These are phyloP conservation scores for Drosophila triauraria DNA, from an alignment of 1,140 invertebrate genomes.

Conservation along the genomic window DNA sequence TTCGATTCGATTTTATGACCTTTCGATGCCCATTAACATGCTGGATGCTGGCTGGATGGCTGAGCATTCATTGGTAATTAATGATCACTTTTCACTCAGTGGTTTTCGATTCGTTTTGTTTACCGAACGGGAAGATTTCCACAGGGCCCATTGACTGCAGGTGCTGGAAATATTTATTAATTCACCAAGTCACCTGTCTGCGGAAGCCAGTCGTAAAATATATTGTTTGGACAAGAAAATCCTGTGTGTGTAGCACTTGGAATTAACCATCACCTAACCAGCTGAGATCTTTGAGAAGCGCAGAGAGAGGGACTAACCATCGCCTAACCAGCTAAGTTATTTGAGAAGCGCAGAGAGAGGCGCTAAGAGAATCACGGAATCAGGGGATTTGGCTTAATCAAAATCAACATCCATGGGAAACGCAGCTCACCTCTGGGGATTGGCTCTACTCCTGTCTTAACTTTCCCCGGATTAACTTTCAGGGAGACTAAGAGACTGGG, in stretches of 20 bases:
- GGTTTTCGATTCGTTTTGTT: constrained; percentile 40
- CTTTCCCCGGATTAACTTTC: constrained; percentile 26
- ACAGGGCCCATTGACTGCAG: constrained; percentile 6
- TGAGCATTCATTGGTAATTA: constrained; percentile 49
- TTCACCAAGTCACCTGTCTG: constrained; percentile 10
- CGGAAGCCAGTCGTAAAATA: constrained; percentile 20
- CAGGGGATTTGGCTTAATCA: constrained; percentile 9
- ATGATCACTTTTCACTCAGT: constrained; percentile 47
- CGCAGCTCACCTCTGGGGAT: constrained; percentile 6
- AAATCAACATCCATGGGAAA: constrained; percentile 44
- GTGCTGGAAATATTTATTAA: constrained; percentile 25
- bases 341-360: constrained; percentile 15
- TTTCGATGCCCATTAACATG: constrained; percentile 52
- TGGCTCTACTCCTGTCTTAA: constrained; percentile 5
- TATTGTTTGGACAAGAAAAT: constrained; percentile 27
- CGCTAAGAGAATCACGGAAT: background rate
- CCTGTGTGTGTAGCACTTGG: constrained; percentile 2
- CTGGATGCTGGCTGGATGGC: constrained; percentile 20
- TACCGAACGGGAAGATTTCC: constrained; percentile 17
- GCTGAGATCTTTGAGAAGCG: background rate
- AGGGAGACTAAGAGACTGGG: background rate
- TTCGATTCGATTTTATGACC: constrained; percentile 59
- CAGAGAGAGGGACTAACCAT: background rate
- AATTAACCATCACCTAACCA: constrained; percentile 1
- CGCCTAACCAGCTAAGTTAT: no score